Base-by-base conservation (phyloP, 2,113 vertebrate species). In the Picathartes gymnocephalus region DNA sequence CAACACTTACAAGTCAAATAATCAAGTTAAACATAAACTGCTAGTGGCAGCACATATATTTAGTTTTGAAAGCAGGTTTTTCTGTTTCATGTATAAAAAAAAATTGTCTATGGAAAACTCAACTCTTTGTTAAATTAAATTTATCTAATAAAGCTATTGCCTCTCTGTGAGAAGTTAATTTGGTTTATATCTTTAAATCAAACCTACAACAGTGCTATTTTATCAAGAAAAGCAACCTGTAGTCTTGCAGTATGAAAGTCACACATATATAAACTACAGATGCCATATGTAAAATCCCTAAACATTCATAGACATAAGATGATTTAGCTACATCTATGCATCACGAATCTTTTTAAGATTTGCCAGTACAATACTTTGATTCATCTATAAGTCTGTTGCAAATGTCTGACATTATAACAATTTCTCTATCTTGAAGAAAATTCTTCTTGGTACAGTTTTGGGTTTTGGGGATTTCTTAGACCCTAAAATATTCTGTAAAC, bases 301-400 rank as follows among this genome's bases (percentile, higher is more conserved):
- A 89, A 73, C 18, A 7, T 35, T 69, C 31, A 31, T 4, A 83
- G n/a, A 33, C 4, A 20, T 48, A 56, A 57, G 6, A 47, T 27
- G 9, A 70, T 74, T 81, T 82, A 65, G 22, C 45, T 40, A 42
- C 7, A 8, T 42, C 48, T 82, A 5, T 30, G 8, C 39, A 68
- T 58, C 35, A 47, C 0, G 0, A 31, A 4, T 71, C n/a, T 35
- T 62, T 70, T 60, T 3, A 68, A 42, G 5, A 61, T 76, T 69
- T 69, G 3, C 10, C 72, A 35, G 2, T 83, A 15, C 4, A 33
- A 15, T 50, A 30, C 4, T 40, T 47, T 60, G 35, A 6, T 51
- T 73, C 17, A n/a, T 48, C n/a, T 62, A 57, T 6, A 13, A 57
- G 16, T 50, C 16, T 80, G 3, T 27, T 51, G 40, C 15, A 81